Base-by-base conservation (phyloP, 2,888 invertebrate genomes). In the Cantharis flavilabris region DNA sequence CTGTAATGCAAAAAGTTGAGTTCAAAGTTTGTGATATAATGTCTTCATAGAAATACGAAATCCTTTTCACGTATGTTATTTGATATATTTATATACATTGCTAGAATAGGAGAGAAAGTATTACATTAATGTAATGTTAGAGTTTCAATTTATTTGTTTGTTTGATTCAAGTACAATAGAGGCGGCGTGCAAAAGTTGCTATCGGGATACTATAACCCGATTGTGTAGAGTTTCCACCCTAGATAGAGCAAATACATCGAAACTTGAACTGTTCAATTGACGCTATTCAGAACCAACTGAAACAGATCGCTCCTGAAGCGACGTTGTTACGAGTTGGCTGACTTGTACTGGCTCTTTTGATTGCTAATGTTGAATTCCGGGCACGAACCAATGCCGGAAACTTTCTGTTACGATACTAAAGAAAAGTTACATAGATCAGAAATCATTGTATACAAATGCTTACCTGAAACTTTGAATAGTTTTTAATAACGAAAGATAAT, bases 301-400 rank as follows among this genome's bases (percentile, higher is more conserved):
- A 77, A 77, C 75, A 75, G 77, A 77, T 77, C 74, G 64, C 72
- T 74, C 72, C 72, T 77, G 74, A 77, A 77, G 77, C 77, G 72
- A 77, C 71, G 77, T 77, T 77, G 77, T 77, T 77, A 75, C 71
- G 74, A 77, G 77, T 77, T 77, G 71, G 77, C 71, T 72, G 77
- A 77, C 62, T 77, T 72, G 64, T 71, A 69, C 71, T 70, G 65
- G 70, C 71, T 75, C 75, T 72, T 77, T 77, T 77, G 77, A 77
- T 77, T 77, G 75, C 74, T 75, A 72, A 77, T 77, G 77, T 77
- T 70, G 71, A 71, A 77, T 77, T 77, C 77, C 63, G 69, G 62
- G 72, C 77, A 77, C 77, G 77, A 72, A 77, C 69, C 72, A 26
- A 28, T 64, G 72, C 75, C 77, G 77, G 74, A 77, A 77, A 77